These are phyloP conservation scores for Selenia dentaria DNA, from an alignment of 2,888 invertebrate genomes.

Conservation along the genomic window DNA sequence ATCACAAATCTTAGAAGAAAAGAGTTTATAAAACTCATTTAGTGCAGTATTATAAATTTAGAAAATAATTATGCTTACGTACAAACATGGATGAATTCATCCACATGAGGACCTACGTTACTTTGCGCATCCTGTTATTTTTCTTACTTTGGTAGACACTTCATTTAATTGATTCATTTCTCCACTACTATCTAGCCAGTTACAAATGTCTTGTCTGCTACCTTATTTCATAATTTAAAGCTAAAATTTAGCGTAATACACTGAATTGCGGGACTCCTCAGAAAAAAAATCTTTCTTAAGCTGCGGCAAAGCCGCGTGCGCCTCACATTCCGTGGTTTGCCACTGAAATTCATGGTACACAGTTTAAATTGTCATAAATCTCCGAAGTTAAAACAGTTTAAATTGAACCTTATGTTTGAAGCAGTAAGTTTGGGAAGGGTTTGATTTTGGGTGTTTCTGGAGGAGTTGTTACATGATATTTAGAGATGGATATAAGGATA, in stretches of 20 bases:
- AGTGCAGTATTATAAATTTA: too few relatives aligned
- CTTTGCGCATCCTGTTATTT: too few relatives aligned
- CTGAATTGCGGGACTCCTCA: conserved; percentile 37
- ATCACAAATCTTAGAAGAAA: too few relatives aligned
- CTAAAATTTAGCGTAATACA: conserved; percentile 10
- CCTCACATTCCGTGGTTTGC: conserved; percentile 71
- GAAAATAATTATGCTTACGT: too few relatives aligned
- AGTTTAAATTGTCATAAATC: conserved; percentile 38
- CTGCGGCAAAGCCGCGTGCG: conserved; percentile 46
- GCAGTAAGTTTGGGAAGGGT: conserved; percentile 25
- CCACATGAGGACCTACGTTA: too few relatives aligned
- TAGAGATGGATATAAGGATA: conserved; percentile 51
- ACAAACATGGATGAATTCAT: too few relatives aligned
- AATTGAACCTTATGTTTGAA: conserved; percentile 31
- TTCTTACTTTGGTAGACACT: too few relatives aligned
- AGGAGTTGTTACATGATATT: conserved; percentile 63
- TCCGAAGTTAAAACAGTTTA: conserved; percentile 10
- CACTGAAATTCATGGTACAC: conserved; percentile 55
- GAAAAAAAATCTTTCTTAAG: conserved; percentile 45
- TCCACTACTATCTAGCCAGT: too few relatives aligned
- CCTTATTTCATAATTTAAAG: too few relatives aligned
- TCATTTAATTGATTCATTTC: too few relatives aligned
- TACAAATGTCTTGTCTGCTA: too few relatives aligned
- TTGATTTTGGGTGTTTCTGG: conserved; percentile 27
- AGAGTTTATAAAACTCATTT: too few relatives aligned